Base-by-base conservation (phyloP, 1,140 invertebrate genomes). In the Plectrocnemia conspersa region DNA sequence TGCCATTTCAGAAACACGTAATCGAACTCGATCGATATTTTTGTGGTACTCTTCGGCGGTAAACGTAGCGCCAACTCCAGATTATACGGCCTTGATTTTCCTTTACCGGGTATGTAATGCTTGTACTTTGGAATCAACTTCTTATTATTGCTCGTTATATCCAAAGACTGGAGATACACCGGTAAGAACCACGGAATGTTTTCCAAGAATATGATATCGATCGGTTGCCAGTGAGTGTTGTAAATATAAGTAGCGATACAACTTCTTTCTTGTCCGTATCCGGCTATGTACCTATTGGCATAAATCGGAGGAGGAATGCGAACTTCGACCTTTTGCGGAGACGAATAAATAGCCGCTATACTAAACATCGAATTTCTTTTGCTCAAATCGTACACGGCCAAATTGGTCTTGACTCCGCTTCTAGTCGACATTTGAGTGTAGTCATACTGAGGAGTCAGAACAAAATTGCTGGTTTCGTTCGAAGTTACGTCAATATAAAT, bases 1-100 rank as follows among this genome's bases (percentile, higher is more conserved):
- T 95, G 91, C 94, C 95, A 98, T 72, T 97, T 97, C 1, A 98
- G 77, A 67, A 98, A 93, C 18, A 92, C 84, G 72, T 92, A 91
- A 68, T 97, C 91, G 76, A 97, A 94, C 63, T 95, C 85, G 50
- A 97, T 81, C 9, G 82, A 88, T 38, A 98, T 79, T 56, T 86
- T 82, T 2, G 89, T 91, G 0, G 84, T 80, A 1, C 90, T 89
- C 56, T 82, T 79, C 0, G 91, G 78, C 11, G 91, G 90, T 52
- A 98, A 69, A 56, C 76, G 77, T 22, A 98, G 69, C 1, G 89
- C 77, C 10, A 97, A 68, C 73, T 99, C 95, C n/a, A 98, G 73
- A 65, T 93, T 90, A 66, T 94, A 91, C 1, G 93, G 84, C 50
- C 83, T 77, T 62, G 82, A 76, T 42, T 94, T 80, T 68, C 94